phyloP scores from a whole-genome alignment of 2,113 vertebrate species.

The Rhagologus leucostigma region DNA sequence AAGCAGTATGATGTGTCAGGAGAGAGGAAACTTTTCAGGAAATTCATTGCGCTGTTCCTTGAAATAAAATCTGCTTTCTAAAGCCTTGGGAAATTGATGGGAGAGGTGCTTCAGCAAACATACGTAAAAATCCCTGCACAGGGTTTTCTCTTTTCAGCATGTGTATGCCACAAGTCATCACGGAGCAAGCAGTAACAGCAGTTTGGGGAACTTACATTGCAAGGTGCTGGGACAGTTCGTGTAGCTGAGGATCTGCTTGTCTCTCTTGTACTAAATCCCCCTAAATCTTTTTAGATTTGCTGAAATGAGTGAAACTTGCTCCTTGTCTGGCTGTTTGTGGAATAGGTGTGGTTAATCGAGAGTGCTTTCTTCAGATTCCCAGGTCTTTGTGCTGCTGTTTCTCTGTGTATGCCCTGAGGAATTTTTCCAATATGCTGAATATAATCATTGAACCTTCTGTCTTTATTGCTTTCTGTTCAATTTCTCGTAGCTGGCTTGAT shows the following conservation, averaged over 20 bases:
- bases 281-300: background rate
- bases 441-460: background rate
- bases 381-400: background rate
- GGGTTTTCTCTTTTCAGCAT: background rate
- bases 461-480: background rate
- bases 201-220: background rate
- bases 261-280: background rate
- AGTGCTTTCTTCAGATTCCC: background rate
- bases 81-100: background rate
- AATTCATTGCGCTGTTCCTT: background rate
- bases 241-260: background rate
- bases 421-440: background rate
- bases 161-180: background rate
- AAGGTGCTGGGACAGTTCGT: accelerated
- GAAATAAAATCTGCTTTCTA: background rate
- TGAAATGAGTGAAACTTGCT: background rate
- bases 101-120: background rate
- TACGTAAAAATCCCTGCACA: background rate
- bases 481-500: background rate
- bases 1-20: background rate
- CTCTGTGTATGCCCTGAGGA: background rate
- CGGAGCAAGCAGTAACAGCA: background rate
- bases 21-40: background rate
- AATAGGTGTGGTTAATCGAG: background rate
- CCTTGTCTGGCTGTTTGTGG: background rate